phyloP scores from a whole-genome alignment of 1,140 invertebrate species.

The Ceratosolen solmsi region DNA sequence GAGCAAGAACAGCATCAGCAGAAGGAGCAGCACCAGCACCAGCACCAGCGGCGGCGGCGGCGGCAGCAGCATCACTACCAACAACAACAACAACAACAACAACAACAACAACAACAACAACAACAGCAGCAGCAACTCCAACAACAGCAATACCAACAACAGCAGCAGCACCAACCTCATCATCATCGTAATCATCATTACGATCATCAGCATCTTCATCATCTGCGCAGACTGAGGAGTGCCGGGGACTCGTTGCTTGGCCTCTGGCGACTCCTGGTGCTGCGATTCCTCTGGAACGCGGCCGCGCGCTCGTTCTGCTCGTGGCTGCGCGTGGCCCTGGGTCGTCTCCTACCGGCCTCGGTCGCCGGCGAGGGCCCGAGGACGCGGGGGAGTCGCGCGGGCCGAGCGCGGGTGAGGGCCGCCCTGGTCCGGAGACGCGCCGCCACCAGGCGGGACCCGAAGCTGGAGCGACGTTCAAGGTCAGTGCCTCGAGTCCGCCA shows the following conservation, averaged over 20 bases:
- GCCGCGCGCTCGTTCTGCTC: constrained; percentile 29
- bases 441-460: constrained; percentile 15
- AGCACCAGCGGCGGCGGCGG: too few relatives aligned
- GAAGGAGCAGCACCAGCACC: too few relatives aligned
- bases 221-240: background rate
- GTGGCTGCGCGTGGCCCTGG: constrained; percentile 8
- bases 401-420: background rate
- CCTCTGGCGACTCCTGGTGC: constrained; percentile 12
- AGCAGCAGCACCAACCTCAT: background rate
- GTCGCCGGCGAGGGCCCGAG: background rate
- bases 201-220: background rate
- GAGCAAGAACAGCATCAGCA: too few relatives aligned
- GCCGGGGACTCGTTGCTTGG: background rate
- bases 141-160: too few relatives aligned
- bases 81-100: too few relatives aligned
- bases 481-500: too few relatives aligned
- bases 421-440: background rate
- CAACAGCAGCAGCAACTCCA: too few relatives aligned
- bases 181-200: background rate
- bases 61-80: too few relatives aligned
- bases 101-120: too few relatives aligned
- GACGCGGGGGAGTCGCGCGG: background rate
- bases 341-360: background rate
- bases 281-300: constrained; percentile 18
- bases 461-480: constrained; percentile 68